phyloP scores from a whole-genome alignment of 2,888 invertebrate genomes.

The Drosophila falleni region DNA sequence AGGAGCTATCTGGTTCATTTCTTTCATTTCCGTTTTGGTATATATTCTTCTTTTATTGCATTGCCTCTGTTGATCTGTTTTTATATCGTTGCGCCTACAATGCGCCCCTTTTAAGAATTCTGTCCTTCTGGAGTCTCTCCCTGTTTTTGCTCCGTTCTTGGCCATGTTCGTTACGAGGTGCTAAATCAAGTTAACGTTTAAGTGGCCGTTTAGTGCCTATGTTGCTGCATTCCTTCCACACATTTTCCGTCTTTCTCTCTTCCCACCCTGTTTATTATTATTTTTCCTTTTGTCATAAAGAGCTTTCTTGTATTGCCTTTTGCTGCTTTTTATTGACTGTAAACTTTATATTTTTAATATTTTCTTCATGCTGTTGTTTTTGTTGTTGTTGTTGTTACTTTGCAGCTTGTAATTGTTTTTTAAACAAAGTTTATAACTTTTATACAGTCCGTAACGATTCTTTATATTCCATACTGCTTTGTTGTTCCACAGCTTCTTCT shows the following conservation, averaged over 20 bases:
- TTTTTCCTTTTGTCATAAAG: conserved; percentile 74
- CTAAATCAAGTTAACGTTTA: conserved; percentile 80
- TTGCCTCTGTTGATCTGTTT: conserved; percentile 58
- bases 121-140: conserved; percentile 34
- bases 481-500: conserved; percentile 17
- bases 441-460: conserved; percentile 43
- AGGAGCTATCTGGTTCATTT: conserved; percentile 41
- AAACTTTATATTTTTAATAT: conserved; percentile 68
- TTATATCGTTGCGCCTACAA: conserved; percentile 55
- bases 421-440: conserved; percentile 80
- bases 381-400: conserved; percentile 41
- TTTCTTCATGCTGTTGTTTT: conserved; percentile 62
- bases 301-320: conserved; percentile 68
- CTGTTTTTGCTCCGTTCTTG: conserved; percentile 27
- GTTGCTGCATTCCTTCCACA: conserved; percentile 28
- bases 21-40: conserved; percentile 33
- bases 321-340: conserved; percentile 73
- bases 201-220: conserved; percentile 79
- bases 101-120: conserved; percentile 24
- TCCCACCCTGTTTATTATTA: conserved; percentile 64
- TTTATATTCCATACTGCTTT: conserved; percentile 19
- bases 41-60: conserved; percentile 50
- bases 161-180: conserved; percentile 70
- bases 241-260: background rate
- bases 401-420: conserved; percentile 76